Base-by-base conservation (phyloP, 2,888 invertebrate species). In the Dermolepida albohirtum region DNA sequence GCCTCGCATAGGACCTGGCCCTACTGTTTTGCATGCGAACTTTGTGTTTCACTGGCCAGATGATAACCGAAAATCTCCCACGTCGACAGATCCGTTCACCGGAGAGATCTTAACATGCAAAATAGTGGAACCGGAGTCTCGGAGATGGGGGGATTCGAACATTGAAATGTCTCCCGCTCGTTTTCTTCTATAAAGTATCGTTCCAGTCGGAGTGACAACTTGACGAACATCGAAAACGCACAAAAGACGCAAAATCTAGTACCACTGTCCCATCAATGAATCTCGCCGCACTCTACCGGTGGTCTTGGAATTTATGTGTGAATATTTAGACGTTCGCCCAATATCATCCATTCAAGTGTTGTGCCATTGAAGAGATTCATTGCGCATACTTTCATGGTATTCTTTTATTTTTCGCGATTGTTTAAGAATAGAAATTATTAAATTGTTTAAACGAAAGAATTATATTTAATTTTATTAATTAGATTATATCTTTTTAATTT, bases 41-140 rank as follows among this genome's bases (percentile, higher is more conserved):
- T 75, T 73, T 70, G 70, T 70, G 68, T 66, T 66, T 69, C 74
- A 29, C 29, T 47, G 44, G 72, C 72, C 73, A 70, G 72, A 76
- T 74, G 75, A 76, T 67, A 68, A 71, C 76, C 77, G 71, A 76
- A 78, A 80, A 79, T 80, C 79, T 80, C 79, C 80, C 80, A 79
- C 79, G 79, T 78, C 73, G 79, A 75, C 29, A 17, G 70, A 73
- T 72, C 67, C 71, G 69, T 69, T 65, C 68, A 59, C 49, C 17
- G 68, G 59, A 41, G 72, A 74, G 76, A 76, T 77, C 75, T 78
- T 73, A 72, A 74, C 75, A 79, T 78, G 78, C 77, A 77, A 78
- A 78, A 78, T 62, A 50, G 51, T 43, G 43, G 62, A 44, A 17
- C 29, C 50, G 62, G 47, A 10, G 39, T 39, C 47, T 27, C 14